phyloP scores from a whole-genome alignment of 2,888 invertebrate species.

The Andricus quercusramuli region DNA sequence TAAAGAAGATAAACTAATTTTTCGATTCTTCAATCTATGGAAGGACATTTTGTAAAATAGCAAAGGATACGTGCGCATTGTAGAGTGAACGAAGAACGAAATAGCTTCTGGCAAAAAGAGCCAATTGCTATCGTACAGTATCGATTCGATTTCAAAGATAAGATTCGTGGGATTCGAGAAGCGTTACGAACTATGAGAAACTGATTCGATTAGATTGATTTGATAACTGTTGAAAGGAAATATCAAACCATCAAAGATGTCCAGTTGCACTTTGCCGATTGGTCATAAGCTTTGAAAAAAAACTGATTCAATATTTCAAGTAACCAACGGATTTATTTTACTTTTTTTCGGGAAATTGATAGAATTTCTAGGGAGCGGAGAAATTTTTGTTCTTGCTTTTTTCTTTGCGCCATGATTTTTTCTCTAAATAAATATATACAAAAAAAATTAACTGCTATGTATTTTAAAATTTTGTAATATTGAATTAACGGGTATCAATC shows the following conservation, averaged over 20 bases:
- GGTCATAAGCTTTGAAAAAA: not conserved
- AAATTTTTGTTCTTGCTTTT: no score
- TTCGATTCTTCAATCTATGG: not conserved
- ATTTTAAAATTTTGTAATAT: no score
- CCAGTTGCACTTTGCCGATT: not conserved
- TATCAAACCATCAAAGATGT: conserved; percentile 6
- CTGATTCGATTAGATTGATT: conserved; percentile 28
- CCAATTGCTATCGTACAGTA: conserved; percentile 4
- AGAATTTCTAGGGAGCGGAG: no score
- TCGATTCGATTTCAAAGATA: conserved; percentile 20
- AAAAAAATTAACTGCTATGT: no score
- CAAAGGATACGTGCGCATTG: not conserved
- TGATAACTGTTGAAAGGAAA: not conserved
- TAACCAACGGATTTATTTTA: not conserved
- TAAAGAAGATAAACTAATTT: not conserved
- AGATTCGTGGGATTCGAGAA: conserved; percentile 3
- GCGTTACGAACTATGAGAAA: not conserved
- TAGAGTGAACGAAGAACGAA: conserved; percentile 11
- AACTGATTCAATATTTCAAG: not conserved
- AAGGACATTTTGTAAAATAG: not conserved
- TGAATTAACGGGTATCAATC: no score
- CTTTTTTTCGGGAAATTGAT: not conserved
- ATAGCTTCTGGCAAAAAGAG: conserved; percentile 5
- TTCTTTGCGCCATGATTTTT: no score
- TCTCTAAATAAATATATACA: no score